Percentiles rank a stretch among this genome's conserved stretches.
Evolutionary conservation across 1,140 invertebrate genomes (phyloP).

Genomic region (Nebria ingens): DNA sequence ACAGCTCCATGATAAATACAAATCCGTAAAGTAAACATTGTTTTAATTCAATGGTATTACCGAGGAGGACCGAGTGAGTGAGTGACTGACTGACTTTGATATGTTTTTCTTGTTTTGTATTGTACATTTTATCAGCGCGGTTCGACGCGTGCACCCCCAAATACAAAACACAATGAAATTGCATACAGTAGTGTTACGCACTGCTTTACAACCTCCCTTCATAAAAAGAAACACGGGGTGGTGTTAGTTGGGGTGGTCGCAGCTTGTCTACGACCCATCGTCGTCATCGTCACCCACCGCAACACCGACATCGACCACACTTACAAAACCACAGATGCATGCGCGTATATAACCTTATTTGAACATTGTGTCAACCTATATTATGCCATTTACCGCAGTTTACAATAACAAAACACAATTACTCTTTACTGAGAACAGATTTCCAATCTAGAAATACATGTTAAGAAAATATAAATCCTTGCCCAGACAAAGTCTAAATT

Average conservation of each 20-base stretch:
- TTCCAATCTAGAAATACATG: too few relatives aligned
- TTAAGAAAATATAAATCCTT: too few relatives aligned
- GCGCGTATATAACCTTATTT: background rate
- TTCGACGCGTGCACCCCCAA: background rate
- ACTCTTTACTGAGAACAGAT: background rate
- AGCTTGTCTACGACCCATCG: background rate
- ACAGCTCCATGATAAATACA: too few relatives aligned
- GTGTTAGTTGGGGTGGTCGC: background rate
- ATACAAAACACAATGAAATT: background rate
- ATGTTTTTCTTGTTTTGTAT: background rate
- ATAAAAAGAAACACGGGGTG: conserved; percentile 1
- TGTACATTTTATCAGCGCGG: background rate
- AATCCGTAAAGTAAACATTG: too few relatives aligned
- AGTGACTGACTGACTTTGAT: too few relatives aligned
- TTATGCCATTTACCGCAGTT: too few relatives aligned
- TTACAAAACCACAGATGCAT: background rate
- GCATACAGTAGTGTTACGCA: background rate
- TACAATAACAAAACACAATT: too few relatives aligned
- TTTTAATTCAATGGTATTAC: too few relatives aligned
- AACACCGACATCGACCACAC: background rate
- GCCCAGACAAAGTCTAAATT: too few relatives aligned
- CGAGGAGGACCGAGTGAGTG: background rate
- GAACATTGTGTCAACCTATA: too few relatives aligned
- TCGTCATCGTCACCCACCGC: background rate
- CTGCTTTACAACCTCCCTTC: background rate